Evolutionary conservation across 2,797 vertebrate species (phyloP), one percentile per base, ranked within the genome.

Genomic region (Lerista edwardsae): DNA sequence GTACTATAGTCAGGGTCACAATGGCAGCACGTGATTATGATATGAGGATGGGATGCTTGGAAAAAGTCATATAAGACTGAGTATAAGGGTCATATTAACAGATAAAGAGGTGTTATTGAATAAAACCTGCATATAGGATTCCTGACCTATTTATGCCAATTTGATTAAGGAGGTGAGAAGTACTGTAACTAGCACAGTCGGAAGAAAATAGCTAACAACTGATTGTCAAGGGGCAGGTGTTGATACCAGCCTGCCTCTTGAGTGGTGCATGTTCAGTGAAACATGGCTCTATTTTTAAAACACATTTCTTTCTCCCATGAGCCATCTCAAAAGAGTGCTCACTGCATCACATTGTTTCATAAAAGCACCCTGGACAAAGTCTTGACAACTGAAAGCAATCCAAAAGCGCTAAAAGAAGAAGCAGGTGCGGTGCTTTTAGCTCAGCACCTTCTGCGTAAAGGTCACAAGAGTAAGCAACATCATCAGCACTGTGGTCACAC

Each of bases 141-240:
- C 65, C 88, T 76, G 80, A 87, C 85, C 86, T 90, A 88, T 85
- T 89, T 90, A 90, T 79, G 88, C 83, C 85, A 91, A 86, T 90
- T 92, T 92, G 88, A 93, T 92, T 93, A 94, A 92, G 84, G 88
- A 91, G 87, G 87, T 89, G 87, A 89, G 82, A 93, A 88, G 44
- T 69, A 51, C 7, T 51, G 47, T 51, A 91, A 74, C 82, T 61
- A 76, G 59, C 19, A 68, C 65, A 90, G 79, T 0, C 75, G 78
- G 71, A 81, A 91, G 67, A 84, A 73, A 77, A 92, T 69, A 88
- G 88, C 76, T 91, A 83, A 80, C 79, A 85, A 72, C 62, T 87
- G 90, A 94, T 86, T 91, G 84, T 59, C 41, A 36, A 86, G 88
- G 73, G 65, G 85, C 71, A 90, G 82, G 64, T 64, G 9, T 27